phyloP scores from a whole-genome alignment of 2,888 invertebrate genomes.

The Zhengitettix transpicula region DNA sequence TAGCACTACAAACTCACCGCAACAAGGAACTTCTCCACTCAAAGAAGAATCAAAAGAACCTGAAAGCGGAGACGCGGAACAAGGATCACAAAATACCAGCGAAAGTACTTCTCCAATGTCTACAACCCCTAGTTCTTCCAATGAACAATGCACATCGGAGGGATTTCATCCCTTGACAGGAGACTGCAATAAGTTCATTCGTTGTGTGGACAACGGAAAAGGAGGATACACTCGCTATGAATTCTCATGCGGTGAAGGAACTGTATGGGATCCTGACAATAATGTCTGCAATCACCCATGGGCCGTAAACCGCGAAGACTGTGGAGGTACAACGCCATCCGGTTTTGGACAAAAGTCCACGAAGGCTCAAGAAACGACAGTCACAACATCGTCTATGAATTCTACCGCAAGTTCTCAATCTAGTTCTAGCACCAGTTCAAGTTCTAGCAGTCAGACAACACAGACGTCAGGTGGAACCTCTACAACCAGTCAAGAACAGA shows the following conservation, averaged over 20 bases:
- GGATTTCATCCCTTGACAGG: conserved; percentile 45
- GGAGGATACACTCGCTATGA: conserved; percentile 46
- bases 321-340: not conserved
- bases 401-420: not conserved
- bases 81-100: no score
- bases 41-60: no score
- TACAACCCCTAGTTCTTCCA: not conserved
- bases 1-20: no score
- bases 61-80: no score
- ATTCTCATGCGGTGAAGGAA: conserved; percentile 56
- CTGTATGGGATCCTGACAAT: conserved; percentile 54
- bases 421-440: not conserved
- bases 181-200: conserved; percentile 46
- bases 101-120: no score
- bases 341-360: not conserved
- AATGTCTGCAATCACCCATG: conserved; percentile 56
- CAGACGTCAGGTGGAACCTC: no score
- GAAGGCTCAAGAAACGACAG: not conserved
- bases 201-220: conserved; percentile 43
- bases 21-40: no score
- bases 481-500: no score
- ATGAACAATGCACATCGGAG: conserved; percentile 30
- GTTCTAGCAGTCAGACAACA: not conserved
- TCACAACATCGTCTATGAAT: not conserved
- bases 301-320: conserved; percentile 27